phyloP scores from a whole-genome alignment of 2,888 invertebrate genomes.

The Acleris cristana region DNA sequence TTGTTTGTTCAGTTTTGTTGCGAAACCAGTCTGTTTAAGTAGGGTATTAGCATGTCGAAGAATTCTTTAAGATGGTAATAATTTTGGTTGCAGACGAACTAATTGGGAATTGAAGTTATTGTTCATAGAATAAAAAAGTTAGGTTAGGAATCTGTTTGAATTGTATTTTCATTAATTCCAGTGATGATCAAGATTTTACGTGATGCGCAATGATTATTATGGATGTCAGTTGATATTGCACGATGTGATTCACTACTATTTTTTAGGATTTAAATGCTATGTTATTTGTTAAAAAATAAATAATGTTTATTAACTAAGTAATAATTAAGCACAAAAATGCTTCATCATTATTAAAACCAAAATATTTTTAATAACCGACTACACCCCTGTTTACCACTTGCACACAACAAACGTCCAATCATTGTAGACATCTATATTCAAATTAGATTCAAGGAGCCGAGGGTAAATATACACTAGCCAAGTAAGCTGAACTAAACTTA shows the following conservation, averaged over 20 bases:
- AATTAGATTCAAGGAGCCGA: slow-evolving; percentile 55
- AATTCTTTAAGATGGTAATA: no score
- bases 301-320: not conserved
- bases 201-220: no score
- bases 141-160: no score
- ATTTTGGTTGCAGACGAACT: no score
- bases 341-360: not conserved
- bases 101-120: no score
- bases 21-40: not conserved
- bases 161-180: no score
- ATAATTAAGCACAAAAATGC: not conserved
- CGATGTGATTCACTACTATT: no score
- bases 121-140: no score
- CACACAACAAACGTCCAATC: slow-evolving; percentile 44
- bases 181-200: no score
- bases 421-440: slow-evolving; percentile 53
- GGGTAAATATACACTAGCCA: slow-evolving; percentile 57
- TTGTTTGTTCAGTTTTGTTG: slow-evolving; percentile 24
- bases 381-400: not conserved
- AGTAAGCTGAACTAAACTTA: slow-evolving; percentile 54
- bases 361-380: not conserved
- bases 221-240: no score
- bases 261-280: no score
- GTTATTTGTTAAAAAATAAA: not conserved
- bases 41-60: not conserved